Conservation (phyloP, 2,113 vertebrate genomes). For the Perca schrenkii region DNA sequence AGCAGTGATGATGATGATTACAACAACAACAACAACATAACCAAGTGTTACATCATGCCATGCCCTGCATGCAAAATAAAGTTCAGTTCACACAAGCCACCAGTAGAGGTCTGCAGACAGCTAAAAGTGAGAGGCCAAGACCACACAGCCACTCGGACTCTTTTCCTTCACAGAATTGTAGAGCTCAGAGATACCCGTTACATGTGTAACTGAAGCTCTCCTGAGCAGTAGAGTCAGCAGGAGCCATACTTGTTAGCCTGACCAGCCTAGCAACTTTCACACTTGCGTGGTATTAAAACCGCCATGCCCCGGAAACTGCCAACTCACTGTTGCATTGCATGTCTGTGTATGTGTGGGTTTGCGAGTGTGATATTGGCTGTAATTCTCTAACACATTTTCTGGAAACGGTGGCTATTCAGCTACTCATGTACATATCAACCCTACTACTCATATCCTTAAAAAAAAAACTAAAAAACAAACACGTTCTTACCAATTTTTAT, state of each 20-base stretch:
- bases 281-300: slow-evolving; percentile 34
- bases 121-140: not conserved
- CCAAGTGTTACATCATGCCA: not conserved
- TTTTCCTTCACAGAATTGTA: not conserved
- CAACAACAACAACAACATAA: not conserved
- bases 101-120: slow-evolving; percentile 56
- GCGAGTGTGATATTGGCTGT: not conserved
- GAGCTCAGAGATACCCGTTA: not conserved
- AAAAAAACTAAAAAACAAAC: too few species aligned
- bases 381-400: not conserved
- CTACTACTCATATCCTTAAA: not conserved
- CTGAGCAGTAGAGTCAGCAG: not conserved
- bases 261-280: slow-evolving; percentile 9
- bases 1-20: not conserved
- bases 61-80: not conserved
- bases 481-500: not conserved
- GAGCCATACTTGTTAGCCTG: not conserved
- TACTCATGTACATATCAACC: not conserved
- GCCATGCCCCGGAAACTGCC: slow-evolving; percentile 17
- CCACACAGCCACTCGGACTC: not conserved
- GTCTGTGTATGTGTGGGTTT: not conserved
- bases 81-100: slow-evolving; percentile 28
- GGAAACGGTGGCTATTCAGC: not conserved
- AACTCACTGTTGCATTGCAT: slow-evolving; percentile 3
- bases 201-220: not conserved